Evolutionary conservation across 2,888 invertebrate species (phyloP), one percentile per base, ranked within the genome.

Genomic region (Lasioglossum vierecki): DNA sequence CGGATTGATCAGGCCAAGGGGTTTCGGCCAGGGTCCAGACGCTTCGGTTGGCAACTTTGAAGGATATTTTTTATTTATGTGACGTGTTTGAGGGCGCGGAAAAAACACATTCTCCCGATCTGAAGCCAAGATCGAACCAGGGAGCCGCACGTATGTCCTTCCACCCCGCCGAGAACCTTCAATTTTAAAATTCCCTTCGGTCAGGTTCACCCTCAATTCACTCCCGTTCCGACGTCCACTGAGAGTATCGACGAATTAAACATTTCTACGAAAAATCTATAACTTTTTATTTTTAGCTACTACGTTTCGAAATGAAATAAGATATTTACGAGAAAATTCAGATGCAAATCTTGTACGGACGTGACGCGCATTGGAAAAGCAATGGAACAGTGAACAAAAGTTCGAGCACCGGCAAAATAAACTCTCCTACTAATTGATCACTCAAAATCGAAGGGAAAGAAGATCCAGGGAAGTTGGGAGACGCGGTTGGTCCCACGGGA

Each of bases 21-120:
- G 83, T 77, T 82, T 88, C 80, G 79, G 74, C 39, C 74, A 68
- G 83, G 82, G 81, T 80, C 80, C 84, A 91, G 92, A 92, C 90
- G 92, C 91, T 92, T 90, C 91, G 92, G 91, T 91, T 91, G 92
- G 93, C 92, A 94, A 93, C 92, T 94, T 94, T 94, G 94, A 94
- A 94, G 93, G 94, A 93, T 93, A 94, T 94, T 94, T 94, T 94
- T 94, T 94, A 94, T 94, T 94, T 94, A 94, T 94, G 94, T 91
- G 94, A 94, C 94, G 94, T 93, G 93, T 93, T 93, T 92, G 93
- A 94, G 94, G 93, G 94, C 91, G 94, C 92, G 93, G 93, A 94
- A 94, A 93, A 94, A 94, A 93, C 93, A 94, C 94, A 94, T 94
- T 94, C 94, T 91, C 86, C 89, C 91, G 91, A 94, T 93, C 84